Percentiles rank a stretch among this genome's conserved stretches.
Conservation (phyloP, 1,140 invertebrate species). For the Trichonephila clavata region DNA sequence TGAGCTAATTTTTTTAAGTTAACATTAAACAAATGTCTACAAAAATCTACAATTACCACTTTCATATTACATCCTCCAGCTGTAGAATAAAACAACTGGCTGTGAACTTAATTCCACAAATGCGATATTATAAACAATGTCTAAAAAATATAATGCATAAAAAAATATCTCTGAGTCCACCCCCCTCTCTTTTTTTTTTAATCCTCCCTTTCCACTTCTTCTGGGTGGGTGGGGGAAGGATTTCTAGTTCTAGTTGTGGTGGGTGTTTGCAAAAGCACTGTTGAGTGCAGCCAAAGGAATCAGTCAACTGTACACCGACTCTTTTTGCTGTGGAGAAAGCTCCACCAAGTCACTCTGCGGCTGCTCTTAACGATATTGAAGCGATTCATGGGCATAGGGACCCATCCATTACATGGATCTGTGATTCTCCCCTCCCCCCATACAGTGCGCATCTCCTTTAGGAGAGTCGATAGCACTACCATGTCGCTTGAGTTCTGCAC, state of each 20-base stretch:
- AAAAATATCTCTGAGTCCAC: constrained; percentile 6
- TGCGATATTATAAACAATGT: constrained; percentile 52
- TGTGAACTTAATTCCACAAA: constrained; percentile 69
- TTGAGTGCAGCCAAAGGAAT: constrained; percentile 66
- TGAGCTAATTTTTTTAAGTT: no score
- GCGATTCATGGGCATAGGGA: constrained; percentile 71
- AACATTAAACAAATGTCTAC: no score
- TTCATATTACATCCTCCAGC: neutral
- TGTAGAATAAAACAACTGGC: neutral
- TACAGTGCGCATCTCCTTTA: neutral
- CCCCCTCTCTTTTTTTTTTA: neutral
- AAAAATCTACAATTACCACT: no score
- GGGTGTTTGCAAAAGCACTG: constrained; percentile 73
- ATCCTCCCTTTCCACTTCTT: constrained; percentile 22
- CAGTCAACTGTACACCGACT: constrained; percentile 30
- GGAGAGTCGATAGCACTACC: constrained; percentile 44
- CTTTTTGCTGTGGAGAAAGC: constrained; percentile 65
- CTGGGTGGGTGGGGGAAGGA: neutral
- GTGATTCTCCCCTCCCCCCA: constrained; percentile 52
- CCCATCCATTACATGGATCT: constrained; percentile 74
- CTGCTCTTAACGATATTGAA: constrained; percentile 77
- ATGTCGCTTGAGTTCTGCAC: constrained; percentile 48
- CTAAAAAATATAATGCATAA: constrained; percentile 39
- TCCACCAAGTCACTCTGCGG: constrained; percentile 65
- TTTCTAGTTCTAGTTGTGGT: constrained; percentile 33